These are phyloP conservation scores for Vesta saturnalis DNA, from an alignment of 2,888 invertebrate genomes.

Conservation along the genomic window DNA sequence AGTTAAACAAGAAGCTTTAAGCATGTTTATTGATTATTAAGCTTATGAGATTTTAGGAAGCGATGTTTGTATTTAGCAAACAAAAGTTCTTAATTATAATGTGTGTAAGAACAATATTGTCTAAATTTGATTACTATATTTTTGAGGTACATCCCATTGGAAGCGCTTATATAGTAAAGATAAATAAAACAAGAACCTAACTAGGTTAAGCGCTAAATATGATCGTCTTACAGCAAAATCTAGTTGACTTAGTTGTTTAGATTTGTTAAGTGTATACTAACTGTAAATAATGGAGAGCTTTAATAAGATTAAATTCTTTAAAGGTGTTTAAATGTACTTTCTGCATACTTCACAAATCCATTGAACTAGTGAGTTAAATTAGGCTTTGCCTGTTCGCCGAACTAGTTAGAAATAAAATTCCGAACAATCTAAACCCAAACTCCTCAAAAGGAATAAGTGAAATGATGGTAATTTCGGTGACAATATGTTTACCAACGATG, in stretches of 20 bases:
- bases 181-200: conserved; percentile 11
- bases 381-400: conserved; percentile 16
- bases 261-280: conserved; percentile 14
- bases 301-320: conserved; percentile 5
- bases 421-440: conserved; percentile 25
- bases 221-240: conserved; percentile 13
- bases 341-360: background rate
- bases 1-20: background rate
- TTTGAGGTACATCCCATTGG: conserved; percentile 12
- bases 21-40: background rate
- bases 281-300: conserved; percentile 6
- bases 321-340: background rate
- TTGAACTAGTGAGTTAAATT: conserved; percentile 17
- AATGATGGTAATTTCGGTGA: conserved; percentile 38
- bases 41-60: background rate
- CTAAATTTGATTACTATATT: conserved; percentile 11
- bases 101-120: conserved; percentile 11
- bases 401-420: conserved; percentile 29
- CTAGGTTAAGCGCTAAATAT: conserved; percentile 15
- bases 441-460: conserved; percentile 37
- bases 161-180: conserved; percentile 11
- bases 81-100: conserved; percentile 2
- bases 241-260: conserved; percentile 15
- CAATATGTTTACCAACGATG: conserved; percentile 40
- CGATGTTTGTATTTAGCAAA: background rate